Percentiles rank a stretch among this genome's conserved stretches.
These are phyloP conservation scores for Microctonus hyperodae DNA, from an alignment of 2,888 invertebrate genomes.

Conservation along the genomic window DNA sequence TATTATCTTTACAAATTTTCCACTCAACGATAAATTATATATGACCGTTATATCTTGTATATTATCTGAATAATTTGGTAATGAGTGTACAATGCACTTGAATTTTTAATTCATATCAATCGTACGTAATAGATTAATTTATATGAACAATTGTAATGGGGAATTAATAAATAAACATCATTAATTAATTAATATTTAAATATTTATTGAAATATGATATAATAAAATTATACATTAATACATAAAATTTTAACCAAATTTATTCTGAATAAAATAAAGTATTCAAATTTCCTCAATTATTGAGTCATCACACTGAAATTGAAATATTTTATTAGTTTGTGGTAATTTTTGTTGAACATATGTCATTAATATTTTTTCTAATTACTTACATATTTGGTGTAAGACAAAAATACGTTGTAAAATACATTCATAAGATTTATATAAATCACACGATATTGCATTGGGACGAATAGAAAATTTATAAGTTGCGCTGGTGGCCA, in stretches of 20 bases:
- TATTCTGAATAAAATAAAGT: not conserved
- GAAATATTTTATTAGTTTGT: not conserved
- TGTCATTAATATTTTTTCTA: not conserved
- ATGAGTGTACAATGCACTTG: too few relatives aligned
- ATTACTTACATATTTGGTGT: constrained; percentile 77
- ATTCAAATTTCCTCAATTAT: not conserved
- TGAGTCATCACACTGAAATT: not conserved
- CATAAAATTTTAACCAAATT: not conserved
- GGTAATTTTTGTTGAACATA: not conserved
- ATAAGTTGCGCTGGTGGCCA: constrained; percentile 93
- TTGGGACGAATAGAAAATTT: constrained; percentile 86
- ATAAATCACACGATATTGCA: constrained; percentile 85
- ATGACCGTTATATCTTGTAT: not conserved
- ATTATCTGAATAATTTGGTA: too few relatives aligned
- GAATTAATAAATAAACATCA: not conserved
- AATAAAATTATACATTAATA: not conserved
- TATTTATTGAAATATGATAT: constrained; percentile 6
- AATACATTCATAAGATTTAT: constrained; percentile 84
- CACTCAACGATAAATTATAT: not conserved
- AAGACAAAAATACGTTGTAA: constrained; percentile 89
- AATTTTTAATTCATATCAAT: too few relatives aligned
- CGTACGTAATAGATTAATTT: too few relatives aligned
- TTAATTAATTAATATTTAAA: not conserved
- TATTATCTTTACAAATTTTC: constrained; percentile 7
- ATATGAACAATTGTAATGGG: too few relatives aligned